phyloP scores from a whole-genome alignment of 2,113 vertebrate genomes.

The Lota lota region DNA sequence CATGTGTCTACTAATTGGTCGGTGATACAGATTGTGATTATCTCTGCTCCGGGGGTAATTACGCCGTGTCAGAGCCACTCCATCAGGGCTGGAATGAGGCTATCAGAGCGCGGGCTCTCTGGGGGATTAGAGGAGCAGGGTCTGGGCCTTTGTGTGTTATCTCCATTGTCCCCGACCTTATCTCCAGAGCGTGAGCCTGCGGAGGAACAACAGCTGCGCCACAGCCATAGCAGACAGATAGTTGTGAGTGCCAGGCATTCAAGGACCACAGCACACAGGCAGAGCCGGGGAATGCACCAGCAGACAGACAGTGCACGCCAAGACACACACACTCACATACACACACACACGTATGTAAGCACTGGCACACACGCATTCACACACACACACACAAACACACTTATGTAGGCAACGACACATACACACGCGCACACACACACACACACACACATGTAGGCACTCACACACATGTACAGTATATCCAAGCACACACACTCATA shows the following conservation, averaged over 20 bases:
- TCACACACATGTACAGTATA: constrained; percentile 33
- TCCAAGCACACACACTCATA: background rate
- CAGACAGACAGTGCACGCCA: constrained; percentile 55
- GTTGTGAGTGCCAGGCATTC: constrained; percentile 64
- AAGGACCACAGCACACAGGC: constrained; percentile 30
- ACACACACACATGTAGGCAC: constrained; percentile 14
- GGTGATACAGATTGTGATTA: constrained; percentile 69
- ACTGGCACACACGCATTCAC: constrained; percentile 15
- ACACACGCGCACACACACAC: background rate
- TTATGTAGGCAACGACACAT: background rate
- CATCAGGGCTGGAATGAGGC: constrained; percentile 60
- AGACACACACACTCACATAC: background rate
- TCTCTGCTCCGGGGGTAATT: constrained; percentile 63
- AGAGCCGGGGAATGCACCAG: constrained; percentile 12
- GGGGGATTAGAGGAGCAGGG: constrained; percentile 41
- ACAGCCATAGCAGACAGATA: constrained; percentile 65
- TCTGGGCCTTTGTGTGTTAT: constrained; percentile 57
- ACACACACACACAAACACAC: background rate
- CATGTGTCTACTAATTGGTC: constrained; percentile 67
- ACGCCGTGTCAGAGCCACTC: constrained; percentile 64
- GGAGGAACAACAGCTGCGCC: constrained; percentile 60
- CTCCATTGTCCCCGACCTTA: constrained; percentile 60
- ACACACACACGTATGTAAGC: background rate
- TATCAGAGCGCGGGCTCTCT: constrained; percentile 54
- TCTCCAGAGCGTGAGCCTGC: constrained; percentile 65